phyloP scores from a whole-genome alignment of 2,797 vertebrate species.

The Thamnophis elegans region DNA sequence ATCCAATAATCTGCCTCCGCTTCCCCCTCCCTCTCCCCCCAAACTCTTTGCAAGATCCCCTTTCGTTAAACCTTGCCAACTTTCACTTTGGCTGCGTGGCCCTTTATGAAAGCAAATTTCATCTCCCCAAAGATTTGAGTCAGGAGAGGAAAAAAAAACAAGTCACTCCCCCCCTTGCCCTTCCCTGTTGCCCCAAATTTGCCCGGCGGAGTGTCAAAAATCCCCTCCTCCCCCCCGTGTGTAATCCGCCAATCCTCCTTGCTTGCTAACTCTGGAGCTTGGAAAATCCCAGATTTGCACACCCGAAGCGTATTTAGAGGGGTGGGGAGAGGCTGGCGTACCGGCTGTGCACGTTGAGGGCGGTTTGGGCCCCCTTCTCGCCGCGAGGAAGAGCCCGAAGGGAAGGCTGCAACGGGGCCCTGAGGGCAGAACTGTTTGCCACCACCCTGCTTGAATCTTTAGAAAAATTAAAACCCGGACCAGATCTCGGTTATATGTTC shows the following conservation, averaged over 20 bases:
- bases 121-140: background rate
- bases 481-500: background rate
- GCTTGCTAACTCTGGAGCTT: background rate
- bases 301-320: background rate
- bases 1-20: background rate
- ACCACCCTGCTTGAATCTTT: background rate
- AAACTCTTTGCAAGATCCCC: background rate
- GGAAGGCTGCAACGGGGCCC: too few relatives aligned
- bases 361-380: background rate
- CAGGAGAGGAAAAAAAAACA: background rate
- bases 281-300: background rate
- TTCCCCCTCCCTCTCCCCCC: too few relatives aligned
- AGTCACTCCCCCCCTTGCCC: background rate
- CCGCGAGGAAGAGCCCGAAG: background rate
- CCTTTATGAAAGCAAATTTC: background rate
- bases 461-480: background rate
- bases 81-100: background rate
- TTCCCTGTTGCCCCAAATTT: background rate
- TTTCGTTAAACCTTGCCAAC: background rate
- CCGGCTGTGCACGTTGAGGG: accelerated
- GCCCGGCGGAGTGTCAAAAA: too few relatives aligned
- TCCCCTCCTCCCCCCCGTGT: background rate
- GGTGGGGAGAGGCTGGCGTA: too few relatives aligned
- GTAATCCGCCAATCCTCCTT: background rate
- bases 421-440: background rate